Base-by-base conservation (phyloP, 1,140 invertebrate species). In the Coelopa frigida region DNA sequence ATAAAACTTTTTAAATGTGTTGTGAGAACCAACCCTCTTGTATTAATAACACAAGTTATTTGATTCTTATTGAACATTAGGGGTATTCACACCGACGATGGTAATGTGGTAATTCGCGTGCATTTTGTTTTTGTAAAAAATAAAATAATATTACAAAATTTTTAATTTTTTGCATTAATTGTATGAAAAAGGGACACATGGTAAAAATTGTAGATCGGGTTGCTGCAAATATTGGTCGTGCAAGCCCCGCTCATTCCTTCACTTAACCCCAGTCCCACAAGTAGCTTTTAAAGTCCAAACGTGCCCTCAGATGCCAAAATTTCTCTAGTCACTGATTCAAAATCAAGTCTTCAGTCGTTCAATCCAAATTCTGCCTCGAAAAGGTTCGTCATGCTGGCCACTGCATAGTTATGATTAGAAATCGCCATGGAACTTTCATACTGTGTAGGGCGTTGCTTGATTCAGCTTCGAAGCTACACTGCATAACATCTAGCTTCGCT, bases 381-480 rank as follows among this genome's bases (percentile, higher is more conserved):
- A 6, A 17, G 33, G n/a, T 31, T 2, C 17, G 33, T 2, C n/a
- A 12, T 46, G n/a, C 18, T 46, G n/a, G 24, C 42, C 18, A 44
- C 42, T 44, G 42, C 11, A 21, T 44, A n/a, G 20, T 44, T 11
- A 12, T 32, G n/a, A 6, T 44, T 18, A 29, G 14, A 32, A 32
- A 32, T 44, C 21, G 8, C n/a, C 14, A 2, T 8, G 26, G 26
- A 6, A 32, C 12, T 12, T 44, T 32, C 29, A 4, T 32, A n/a
- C 42, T 31, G 20, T 18, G 21, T 32, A 14, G 42, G 20, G 42
- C 42, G 11, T n/a, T 44, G 14, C 20, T 44, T 12, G 24, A 44
- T 17, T 44, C 42, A 8, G 42, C 42, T 14, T 44, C 42, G 26
- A 26, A 44, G 27, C 14, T 44, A 6, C n/a, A 44, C 18, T 40